Base-by-base conservation (phyloP, 2,888 invertebrate species). In the Pyralis farinalis region DNA sequence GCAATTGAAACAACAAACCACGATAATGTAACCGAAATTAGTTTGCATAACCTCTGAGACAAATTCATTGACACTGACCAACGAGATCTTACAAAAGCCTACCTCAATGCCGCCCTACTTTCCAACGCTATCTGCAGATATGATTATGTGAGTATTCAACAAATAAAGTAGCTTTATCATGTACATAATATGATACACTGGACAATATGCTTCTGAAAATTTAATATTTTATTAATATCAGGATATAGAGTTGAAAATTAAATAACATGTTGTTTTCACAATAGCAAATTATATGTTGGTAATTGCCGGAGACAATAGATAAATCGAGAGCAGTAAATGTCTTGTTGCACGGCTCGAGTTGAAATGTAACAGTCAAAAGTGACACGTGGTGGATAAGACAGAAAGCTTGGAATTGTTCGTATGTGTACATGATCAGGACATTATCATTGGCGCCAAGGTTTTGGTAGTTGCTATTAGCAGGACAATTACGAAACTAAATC, bases 41-140 rank as follows among this genome's bases (percentile, higher is more conserved):
- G 28, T 53, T 80, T 81, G 69, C 74, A 66, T 72, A 80, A 79
- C 44, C 44, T 59, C 71, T 77, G 78, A 70, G 70, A 76, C 80
- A 75, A 83, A 86, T 85, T 78, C 75, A 77, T 79, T 85, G 84
- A 78, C 86, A 84, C 77, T 81, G 84, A 75, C 80, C 83, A 80
- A 66, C 55, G 64, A 61, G 69, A 75, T 67, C 71, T 84, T 83
- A 76, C 83, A 84, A 84, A 73, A 80, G 77, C 75, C 77, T 73
- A 73, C 68, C 65, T 86, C 86, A 87, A 86, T 85, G 86, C 69
- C 79, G 86, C 71, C 83, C 87, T 67, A 87, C 87, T 88, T 88
- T 87, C 83, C 74, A 77, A 74, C 66, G 44, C 71, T 70, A 60
- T 61, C 62, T 74, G 59, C 63, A 69, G 71, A 64, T 64, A 66